Conservation (phyloP, 2,797 vertebrate species). For the Mormyrus hasselquistii region DNA sequence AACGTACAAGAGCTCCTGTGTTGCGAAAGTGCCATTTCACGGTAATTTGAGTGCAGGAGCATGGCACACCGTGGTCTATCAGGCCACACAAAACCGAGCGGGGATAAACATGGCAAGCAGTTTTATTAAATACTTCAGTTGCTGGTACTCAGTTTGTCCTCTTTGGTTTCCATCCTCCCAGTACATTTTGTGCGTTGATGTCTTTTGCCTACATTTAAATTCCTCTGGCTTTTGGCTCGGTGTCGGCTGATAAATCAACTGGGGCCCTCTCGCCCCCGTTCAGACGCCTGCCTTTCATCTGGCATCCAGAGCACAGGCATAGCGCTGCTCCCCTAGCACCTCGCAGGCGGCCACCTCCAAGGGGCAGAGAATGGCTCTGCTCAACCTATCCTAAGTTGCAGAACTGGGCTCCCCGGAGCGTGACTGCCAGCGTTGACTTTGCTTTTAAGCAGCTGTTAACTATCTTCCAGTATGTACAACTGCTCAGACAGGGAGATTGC, state of each 20-base stretch:
- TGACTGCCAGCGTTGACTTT: slow-evolving; percentile 3
- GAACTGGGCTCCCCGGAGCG: too few relatives aligned
- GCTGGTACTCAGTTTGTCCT: background rate
- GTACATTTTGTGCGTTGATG: background rate
- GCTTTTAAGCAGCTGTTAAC: slow-evolving; percentile 9
- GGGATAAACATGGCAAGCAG: background rate
- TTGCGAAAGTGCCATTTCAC: background rate
- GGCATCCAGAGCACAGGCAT: background rate
- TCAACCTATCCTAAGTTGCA: background rate
- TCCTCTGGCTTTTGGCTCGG: background rate
- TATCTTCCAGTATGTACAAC: background rate
- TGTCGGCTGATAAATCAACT: background rate
- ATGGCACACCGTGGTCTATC: background rate
- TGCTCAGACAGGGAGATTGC: background rate
- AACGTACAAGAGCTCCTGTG: background rate
- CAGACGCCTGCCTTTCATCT: background rate
- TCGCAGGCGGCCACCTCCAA: background rate
- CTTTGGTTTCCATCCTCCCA: background rate
- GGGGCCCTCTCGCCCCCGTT: background rate
- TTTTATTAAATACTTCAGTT: background rate
- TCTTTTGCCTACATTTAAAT: background rate
- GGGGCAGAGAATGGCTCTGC: background rate
- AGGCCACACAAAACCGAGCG: background rate
- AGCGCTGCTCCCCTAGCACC: background rate
- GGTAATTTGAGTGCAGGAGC: background rate